These are phyloP conservation scores for Ardeotis arabs DNA, from an alignment of 2,113 vertebrate genomes.

Conservation along the genomic window DNA sequence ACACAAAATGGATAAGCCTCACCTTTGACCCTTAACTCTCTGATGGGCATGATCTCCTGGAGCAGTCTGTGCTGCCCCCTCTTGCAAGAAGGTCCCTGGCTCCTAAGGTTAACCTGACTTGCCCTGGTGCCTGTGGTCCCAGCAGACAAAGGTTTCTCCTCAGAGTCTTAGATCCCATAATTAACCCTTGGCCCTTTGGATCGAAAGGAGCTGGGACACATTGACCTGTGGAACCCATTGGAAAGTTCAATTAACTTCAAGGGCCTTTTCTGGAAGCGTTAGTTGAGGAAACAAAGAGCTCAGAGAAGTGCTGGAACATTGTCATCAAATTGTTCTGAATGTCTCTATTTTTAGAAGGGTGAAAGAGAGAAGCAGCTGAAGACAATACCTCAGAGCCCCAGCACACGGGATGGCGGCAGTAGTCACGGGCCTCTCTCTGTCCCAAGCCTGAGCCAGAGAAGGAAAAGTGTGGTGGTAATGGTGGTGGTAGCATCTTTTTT, in stretches of 20 bases:
- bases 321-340: slow-evolving; percentile 32
- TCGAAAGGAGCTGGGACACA: neutral
- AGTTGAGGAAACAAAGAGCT: slow-evolving; percentile 25
- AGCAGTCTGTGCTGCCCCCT: neutral
- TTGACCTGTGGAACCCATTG: neutral
- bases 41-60: neutral
- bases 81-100: neutral
- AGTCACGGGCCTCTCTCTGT: neutral
- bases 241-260: slow-evolving; percentile 47
- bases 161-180: neutral
- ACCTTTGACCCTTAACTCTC: neutral
- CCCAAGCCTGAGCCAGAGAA: neutral
- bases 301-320: slow-evolving; percentile 2
- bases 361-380: slow-evolving; percentile 9
- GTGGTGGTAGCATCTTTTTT: neutral
- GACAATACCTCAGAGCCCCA: neutral
- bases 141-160: neutral
- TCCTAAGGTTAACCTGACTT: neutral
- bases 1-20: neutral
- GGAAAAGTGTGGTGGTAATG: neutral
- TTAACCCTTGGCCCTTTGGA: neutral
- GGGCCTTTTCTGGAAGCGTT: neutral
- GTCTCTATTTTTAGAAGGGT: slow-evolving; percentile 44
- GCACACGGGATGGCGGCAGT: neutral
- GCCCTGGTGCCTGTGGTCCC: neutral